phyloP scores from a whole-genome alignment of 2,113 vertebrate species.

The Cryptotis parvus region DNA sequence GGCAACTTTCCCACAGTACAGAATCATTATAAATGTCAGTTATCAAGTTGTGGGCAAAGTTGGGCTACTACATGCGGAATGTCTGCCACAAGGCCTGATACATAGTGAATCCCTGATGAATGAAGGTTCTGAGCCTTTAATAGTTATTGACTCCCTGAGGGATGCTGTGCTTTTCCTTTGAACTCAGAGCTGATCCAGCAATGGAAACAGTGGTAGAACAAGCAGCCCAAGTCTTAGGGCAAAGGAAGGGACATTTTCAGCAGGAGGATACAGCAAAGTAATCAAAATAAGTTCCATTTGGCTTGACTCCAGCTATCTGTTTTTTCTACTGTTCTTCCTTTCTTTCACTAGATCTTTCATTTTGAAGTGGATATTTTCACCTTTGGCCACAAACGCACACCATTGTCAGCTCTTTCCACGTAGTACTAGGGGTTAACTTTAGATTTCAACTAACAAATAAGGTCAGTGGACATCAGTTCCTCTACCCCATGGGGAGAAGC shows the following conservation, averaged over 20 bases:
- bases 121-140: no score
- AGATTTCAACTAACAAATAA: no score
- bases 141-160: not conserved
- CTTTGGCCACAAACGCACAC: no score
- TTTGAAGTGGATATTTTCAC: no score
- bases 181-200: not conserved
- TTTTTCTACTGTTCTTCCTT: not conserved
- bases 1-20: not conserved
- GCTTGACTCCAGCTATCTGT: not conserved
- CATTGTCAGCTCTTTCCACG: no score
- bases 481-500: no score
- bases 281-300: not conserved
- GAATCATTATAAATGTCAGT: not conserved
- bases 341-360: not conserved
- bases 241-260: not conserved
- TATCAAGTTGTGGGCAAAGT: not conserved
- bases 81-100: not conserved
- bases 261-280: fast-evolving
- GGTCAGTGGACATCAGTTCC: no score
- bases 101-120: not conserved
- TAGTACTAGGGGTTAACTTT: no score
- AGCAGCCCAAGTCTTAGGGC: not conserved
- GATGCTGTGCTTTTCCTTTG: not conserved
- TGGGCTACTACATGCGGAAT: not conserved
- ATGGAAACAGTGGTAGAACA: not conserved